Conservation (phyloP, 1,140 invertebrate genomes). For the Drosophila bipectinata region DNA sequence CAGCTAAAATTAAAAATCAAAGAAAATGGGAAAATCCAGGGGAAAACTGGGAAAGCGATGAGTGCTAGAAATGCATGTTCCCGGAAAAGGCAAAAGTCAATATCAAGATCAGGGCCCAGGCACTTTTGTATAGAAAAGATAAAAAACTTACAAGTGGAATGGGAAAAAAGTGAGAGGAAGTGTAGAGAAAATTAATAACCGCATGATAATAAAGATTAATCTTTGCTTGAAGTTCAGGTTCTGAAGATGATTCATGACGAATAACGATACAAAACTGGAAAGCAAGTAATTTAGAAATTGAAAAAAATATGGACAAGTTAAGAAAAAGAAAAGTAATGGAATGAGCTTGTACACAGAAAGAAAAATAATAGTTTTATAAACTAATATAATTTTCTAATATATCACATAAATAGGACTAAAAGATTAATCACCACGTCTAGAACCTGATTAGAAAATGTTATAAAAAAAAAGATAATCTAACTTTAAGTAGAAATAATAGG, state of each 20-base stretch:
- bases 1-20: constrained; percentile 45
- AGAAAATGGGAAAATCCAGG: constrained; percentile 23
- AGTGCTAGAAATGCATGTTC: background rate
- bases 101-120: constrained; percentile 6
- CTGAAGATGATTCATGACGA: constrained; percentile 21
- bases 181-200: constrained; percentile 44
- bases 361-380: background rate
- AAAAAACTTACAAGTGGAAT: constrained; percentile 2
- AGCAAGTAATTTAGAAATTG: constrained; percentile 20
- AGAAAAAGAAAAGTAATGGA: background rate
- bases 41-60: constrained; percentile 40
- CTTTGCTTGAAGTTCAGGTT: constrained; percentile 18
- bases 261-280: constrained; percentile 26
- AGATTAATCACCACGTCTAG: too few relatives aligned
- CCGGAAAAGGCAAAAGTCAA: constrained; percentile 19
- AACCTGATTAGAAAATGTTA: background rate
- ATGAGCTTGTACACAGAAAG: background rate
- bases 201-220: constrained; percentile 39
- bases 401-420: too few relatives aligned
- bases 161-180: constrained; percentile 37
- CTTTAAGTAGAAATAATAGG: too few relatives aligned
- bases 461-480: background rate
- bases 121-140: background rate
- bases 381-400: too few relatives aligned
- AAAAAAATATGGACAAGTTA: constrained; percentile 9